These are phyloP conservation scores for Gadopsis bispinosus DNA, from an alignment of 2,797 vertebrate genomes.

Conservation along the genomic window DNA sequence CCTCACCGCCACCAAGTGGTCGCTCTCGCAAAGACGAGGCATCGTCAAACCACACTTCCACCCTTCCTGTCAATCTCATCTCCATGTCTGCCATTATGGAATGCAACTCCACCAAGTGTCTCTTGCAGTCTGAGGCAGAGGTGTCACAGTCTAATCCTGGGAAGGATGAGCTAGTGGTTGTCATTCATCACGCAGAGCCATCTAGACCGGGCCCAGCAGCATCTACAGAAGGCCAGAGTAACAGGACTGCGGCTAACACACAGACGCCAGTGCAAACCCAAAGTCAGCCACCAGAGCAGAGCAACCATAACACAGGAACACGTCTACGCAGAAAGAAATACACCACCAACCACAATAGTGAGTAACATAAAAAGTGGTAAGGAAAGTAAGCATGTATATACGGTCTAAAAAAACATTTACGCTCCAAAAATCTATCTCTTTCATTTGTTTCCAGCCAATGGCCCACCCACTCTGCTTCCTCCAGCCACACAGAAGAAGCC, in stretches of 20 bases:
- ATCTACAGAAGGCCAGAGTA: conserved; percentile 36
- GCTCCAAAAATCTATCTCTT: not conserved
- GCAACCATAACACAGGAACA: conserved; percentile 73
- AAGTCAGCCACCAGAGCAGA: conserved; percentile 65
- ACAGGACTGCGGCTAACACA: conserved; percentile 50
- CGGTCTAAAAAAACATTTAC: not conserved
- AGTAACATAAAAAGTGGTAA: conserved; percentile 51
- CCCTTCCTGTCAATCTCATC: conserved; percentile 83
- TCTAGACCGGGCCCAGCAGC: conserved; percentile 15
- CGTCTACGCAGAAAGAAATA: conserved; percentile 85
- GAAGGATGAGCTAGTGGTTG: conserved; percentile 28
- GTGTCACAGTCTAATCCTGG: conserved; percentile 52
- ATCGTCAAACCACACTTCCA: conserved; percentile 41
- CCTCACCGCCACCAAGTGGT: conserved; percentile 84
- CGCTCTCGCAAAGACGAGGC: conserved; percentile 84
- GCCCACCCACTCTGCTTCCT: conserved; percentile 60
- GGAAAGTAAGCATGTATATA: not conserved
- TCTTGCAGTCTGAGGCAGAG: conserved; percentile 82
- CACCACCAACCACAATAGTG: conserved; percentile 76
- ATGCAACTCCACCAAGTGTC: conserved; percentile 89
- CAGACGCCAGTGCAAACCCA: conserved; percentile 62
- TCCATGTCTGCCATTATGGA: conserved; percentile 89
- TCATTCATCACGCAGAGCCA: conserved; percentile 42
- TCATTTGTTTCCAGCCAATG: conserved; percentile 73
- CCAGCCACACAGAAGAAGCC: conserved; percentile 73